Evolutionary conservation across 1,140 invertebrate species (phyloP).

Genomic region (Drosophila teissieri): DNA sequence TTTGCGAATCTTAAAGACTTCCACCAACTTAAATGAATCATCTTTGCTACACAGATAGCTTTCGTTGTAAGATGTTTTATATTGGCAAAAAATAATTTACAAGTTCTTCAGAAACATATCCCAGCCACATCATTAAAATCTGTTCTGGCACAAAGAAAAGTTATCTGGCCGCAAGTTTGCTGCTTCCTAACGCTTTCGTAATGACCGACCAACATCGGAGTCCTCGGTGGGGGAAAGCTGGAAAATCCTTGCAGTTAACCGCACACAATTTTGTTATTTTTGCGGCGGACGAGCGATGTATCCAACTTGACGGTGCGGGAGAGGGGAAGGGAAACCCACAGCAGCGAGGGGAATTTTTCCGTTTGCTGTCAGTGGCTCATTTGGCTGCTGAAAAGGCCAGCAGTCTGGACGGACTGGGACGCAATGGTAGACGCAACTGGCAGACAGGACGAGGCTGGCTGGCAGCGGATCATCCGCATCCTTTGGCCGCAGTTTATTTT

Average conservation of each 20-base stretch:
- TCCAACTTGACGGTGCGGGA: conserved; percentile 60
- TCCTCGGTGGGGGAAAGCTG: conserved; percentile 1
- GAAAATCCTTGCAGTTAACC: conserved; percentile 61
- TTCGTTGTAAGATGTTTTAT: background rate
- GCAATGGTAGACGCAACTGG: background rate
- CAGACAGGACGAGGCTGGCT: background rate
- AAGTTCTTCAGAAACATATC: background rate
- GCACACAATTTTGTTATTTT: conserved; percentile 72
- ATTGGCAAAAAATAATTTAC: background rate
- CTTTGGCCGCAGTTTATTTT: conserved; percentile 66
- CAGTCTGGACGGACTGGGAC: conserved; percentile 34
- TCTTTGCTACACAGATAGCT: no score
- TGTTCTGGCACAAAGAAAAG: conserved; percentile 19
- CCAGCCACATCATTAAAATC: conserved; percentile 34
- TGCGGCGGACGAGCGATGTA: conserved; percentile 61
- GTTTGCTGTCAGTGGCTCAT: conserved; percentile 67
- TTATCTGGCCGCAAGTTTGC: conserved; percentile 22
- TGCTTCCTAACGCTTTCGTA: conserved; percentile 23
- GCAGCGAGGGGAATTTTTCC: conserved; percentile 33
- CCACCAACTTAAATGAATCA: no score
- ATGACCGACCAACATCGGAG: conserved; percentile 27
- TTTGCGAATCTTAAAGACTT: background rate
- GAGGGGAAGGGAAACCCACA: conserved; percentile 27
- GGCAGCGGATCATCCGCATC: conserved; percentile 26
- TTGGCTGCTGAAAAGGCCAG: conserved; percentile 57